Conservation (phyloP, 2,797 vertebrate genomes). For the Mionectes olivaceus region DNA sequence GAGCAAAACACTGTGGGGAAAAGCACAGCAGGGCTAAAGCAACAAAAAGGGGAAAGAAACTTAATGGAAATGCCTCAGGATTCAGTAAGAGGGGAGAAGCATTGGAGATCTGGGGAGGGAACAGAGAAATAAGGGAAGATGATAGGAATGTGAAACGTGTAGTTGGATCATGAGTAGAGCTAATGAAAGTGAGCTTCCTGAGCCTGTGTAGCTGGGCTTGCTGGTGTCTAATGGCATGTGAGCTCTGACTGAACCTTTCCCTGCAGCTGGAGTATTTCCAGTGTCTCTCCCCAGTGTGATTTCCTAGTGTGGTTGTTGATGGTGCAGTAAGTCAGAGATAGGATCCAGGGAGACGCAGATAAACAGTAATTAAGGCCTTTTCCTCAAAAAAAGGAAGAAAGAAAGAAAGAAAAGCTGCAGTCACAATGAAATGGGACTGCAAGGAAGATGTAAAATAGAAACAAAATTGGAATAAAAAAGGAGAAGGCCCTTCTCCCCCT, state of each 20-base stretch:
- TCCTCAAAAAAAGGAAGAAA: too few relatives aligned
- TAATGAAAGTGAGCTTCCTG: background rate
- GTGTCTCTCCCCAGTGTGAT: background rate
- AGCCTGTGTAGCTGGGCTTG: background rate
- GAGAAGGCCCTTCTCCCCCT: background rate
- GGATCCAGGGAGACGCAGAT: background rate
- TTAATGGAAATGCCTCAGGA: background rate
- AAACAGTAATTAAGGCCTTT: background rate
- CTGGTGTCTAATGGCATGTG: background rate
- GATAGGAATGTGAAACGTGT: background rate
- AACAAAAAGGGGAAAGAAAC: background rate
- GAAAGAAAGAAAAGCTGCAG: background rate
- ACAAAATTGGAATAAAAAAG: background rate
- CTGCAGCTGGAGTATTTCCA: background rate
- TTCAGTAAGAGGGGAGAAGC: background rate
- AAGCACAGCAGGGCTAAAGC: background rate
- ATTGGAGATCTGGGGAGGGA: background rate
- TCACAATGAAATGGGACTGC: background rate
- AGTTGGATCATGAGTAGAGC: background rate
- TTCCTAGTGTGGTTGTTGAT: background rate
- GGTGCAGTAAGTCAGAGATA: background rate
- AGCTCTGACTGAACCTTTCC: background rate
- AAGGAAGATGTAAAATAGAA: background rate
- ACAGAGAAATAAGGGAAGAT: background rate
- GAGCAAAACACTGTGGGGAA: background rate